Evolutionary conservation across 1,140 invertebrate species (phyloP), one percentile per base, ranked within the genome.

Genomic region (Bilobella aurantiaca): DNA sequence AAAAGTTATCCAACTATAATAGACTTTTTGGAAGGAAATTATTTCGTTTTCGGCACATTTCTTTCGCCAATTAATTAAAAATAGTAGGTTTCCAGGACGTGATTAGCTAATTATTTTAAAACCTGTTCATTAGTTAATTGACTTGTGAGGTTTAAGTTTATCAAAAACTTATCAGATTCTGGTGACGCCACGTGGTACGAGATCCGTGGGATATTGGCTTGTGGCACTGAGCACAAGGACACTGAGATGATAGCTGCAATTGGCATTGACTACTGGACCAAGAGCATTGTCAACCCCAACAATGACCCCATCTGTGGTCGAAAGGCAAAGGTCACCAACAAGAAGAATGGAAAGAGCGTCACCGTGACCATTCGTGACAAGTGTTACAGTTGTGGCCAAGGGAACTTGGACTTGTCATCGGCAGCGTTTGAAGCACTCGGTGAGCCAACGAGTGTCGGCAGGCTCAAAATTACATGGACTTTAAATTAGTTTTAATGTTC

Each of bases 161-260:
- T n/a, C n/a, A n/a, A n/a, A n/a, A n/a, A n/a, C n/a, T n/a, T n/a
- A n/a, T n/a, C 25, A 59, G 56, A 18, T 28, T 46, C 18, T 23
- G 65, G 65, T 21, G 46, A 62, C 31, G 65, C 65, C 1, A 67
- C 65, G 14, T 67, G 32, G 21, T 67, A 63, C 25, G 53, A 67
- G 28, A 25, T 53, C 3, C 12, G 25, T 3, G 65, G 65, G 2
- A 21, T 58, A 1, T 29, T 46, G 1, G 65, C 65, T 5, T 67
- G 65, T 53, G 65, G 65, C 18, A 37, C 29, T 5, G 27, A 2
- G 1, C 59, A 67, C 29, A n/a, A 18, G 3, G 30, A 57, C 25
- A 57, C 21, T 46, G 62, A 63, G 30, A 30, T 49, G 5, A 31
- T 67, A 8, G 65, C 60, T 25, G 65, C 65, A 1, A 58, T 42